Conservation (phyloP, 2,113 vertebrate genomes). For the Ptilonorhynchus violaceus region DNA sequence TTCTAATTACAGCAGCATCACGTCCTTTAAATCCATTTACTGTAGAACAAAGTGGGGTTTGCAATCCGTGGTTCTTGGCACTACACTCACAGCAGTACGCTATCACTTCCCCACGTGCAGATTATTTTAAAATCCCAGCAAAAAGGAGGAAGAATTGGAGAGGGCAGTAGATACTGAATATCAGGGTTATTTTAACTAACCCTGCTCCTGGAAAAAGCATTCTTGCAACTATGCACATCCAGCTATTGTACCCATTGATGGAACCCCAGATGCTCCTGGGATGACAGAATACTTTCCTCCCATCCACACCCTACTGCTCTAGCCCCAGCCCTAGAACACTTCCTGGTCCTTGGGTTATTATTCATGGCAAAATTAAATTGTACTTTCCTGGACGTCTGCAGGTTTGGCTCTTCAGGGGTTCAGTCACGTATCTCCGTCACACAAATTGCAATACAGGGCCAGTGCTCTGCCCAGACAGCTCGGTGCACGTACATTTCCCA, state of each 20-base stretch:
- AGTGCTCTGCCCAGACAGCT: neutral
- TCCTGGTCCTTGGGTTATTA: neutral
- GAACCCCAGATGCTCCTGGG: neutral
- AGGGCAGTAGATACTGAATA: neutral
- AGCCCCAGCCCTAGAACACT: neutral
- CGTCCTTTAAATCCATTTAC: neutral
- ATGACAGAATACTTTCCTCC: neutral
- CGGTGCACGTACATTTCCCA: neutral
- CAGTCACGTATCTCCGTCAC: neutral
- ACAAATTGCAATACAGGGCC: neutral
- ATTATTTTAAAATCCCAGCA: neutral
- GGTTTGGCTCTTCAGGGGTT: neutral
- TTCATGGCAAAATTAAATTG: neutral
- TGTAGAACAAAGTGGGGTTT: neutral
- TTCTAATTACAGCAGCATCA: neutral
- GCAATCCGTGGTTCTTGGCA: neutral
- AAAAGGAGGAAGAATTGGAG: neutral
- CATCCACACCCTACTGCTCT: neutral
- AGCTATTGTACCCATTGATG: fast-evolving
- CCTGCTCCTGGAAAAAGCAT: neutral
- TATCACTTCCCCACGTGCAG: fast-evolving
- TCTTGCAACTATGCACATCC: neutral
- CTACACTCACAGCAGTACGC: neutral
- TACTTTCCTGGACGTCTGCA: neutral
- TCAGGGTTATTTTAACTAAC: neutral